Base-by-base conservation (phyloP, 2,113 vertebrate species). In the Pica pica region DNA sequence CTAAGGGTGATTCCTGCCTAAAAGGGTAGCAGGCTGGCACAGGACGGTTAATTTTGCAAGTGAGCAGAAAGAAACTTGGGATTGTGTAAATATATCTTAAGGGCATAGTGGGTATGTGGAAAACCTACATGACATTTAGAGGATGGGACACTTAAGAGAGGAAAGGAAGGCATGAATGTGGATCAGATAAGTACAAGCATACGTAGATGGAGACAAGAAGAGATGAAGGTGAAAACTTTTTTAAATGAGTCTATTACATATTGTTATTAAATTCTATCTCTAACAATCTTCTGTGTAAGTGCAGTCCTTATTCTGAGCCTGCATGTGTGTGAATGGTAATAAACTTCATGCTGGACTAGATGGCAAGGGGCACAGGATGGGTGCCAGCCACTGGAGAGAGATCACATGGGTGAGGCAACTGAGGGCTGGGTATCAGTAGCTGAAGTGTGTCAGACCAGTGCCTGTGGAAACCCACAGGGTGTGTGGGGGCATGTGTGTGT, bases 111-210 rank as follows among this genome's bases (percentile, higher is more conserved):
- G 2, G 12, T 37, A 52, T 28, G 23, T 33, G 23, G 31, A 80
- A 87, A 92, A 44, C 18, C 28, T 67, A 35, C 11, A 30, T 10
- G 21, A 30, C 7, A 6, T 35, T 83, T 52, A 37, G 8, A 18
- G 9, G 4, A 69, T 0, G 0, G 16, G 41, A 65, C 20, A 64
- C 9, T 23, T 47, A 49, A 28, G 60, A 75, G 44, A 56, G 16
- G 26, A 81, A 81, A 83, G 16, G 16, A 33, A 68, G 33, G 26
- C 18, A 61, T 35, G 53, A 68, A 87, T 33, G 22, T 37, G 28
- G 8, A 52, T 65, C 13, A 79, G n/a, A 24, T 5, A 78, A 8
- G 27, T 77, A 60, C 8, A 30, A 44, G 22, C 3, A 13, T 1
- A 50, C 9, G 8, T 23, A 64, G 37, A 39, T 15, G n/a, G 23